Base-by-base conservation (phyloP, 2,888 invertebrate species). In the Athalia rosae region DNA sequence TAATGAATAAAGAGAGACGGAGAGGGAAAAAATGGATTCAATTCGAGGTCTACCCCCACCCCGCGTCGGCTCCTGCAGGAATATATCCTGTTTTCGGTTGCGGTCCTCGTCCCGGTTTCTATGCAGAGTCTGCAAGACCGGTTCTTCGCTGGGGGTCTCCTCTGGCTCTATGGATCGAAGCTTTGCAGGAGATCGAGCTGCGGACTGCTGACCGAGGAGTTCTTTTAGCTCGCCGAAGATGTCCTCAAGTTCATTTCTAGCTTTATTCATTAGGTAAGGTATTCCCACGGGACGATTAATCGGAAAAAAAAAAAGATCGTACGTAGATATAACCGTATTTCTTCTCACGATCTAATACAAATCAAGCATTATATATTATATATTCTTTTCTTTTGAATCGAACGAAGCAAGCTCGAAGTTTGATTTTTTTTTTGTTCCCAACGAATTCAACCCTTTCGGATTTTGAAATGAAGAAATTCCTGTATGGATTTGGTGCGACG, bases 91-190 rank as follows among this genome's bases (percentile, higher is more conserved):
- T 61, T 41, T 63, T 41, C 41, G 15, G 63, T 41, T 43, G 63
- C 8, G n/a, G 13, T 13, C 8, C n/a, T 6, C 47, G 66, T 48
- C 41, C 4, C n/a, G 8, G 8, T 15, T 8, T 8, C 13, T 8
- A 4, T 74, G 80, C 78, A 81, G 81, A 78, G 45, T 81, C 81
- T 83, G 83, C 82, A 83, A 79, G 61, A 87, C 88, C 81, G 82
- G 88, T 88, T 80, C 78, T 82, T 83, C 63, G 83, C 83, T 81
- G 83, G 84, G 81, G 86, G 83, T 83, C 82, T 73, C 67, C 53
- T 56, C n/a, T 41, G 11, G n/a, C 15, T 4, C 43, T 59, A 13
- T 64, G 62, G 28, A 74, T 28, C 28, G 28, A 28, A 1, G 28
- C 28, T 28, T 28, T 28, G 28, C 28, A 47, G 56, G 28, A 67